Base-by-base conservation (phyloP, 2,113 vertebrate genomes). In the Chaetura pelagica region DNA sequence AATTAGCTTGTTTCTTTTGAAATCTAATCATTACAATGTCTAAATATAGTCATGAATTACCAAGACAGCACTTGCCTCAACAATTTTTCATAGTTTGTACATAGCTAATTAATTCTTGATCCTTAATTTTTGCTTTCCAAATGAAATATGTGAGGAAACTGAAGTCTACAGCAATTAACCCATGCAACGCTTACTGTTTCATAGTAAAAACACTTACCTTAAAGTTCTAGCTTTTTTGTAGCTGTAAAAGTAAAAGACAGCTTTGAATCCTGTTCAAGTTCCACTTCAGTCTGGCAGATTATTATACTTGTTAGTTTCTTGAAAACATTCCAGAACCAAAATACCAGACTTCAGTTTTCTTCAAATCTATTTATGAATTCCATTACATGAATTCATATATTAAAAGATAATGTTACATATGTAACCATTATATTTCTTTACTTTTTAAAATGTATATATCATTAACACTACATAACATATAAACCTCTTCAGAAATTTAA, bases 21-120 rank as follows among this genome's bases (percentile, higher is more conserved):
- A 94, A 90, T 87, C 84, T 91, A 93, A 89, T 94, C 92, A 96
- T 90, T 91, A 87, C 68, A 95, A 90, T 85, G 80, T 94, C 96
- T 96, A 93, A 92, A 92, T 81, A 94, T 87, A 66, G 68, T 44
- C 38, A 91, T 89, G 91, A 92, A 93, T 96, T 95, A 94, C 80
- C 91, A 95, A 88, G 88, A 67, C 86, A 94, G 46, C 72, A 90
- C 78, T 89, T 94, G 85, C 81, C 44, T 89, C 93, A 90, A 87
- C 69, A 61, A 57, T 96, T 95, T 94, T 94, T 95, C 85, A 20
- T 84, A 92, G 94, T 92, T 87, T 93, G 64, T 62, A 63, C 79
- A 69, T 81, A 82, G 62, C 27, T 93, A 85, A 96, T 80, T 93
- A 90, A 69, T 91, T 68, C 67, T 77, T 74, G 90, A 85, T 78